Base-by-base conservation (phyloP, 2,888 invertebrate species). In the Campoplex capitator region DNA sequence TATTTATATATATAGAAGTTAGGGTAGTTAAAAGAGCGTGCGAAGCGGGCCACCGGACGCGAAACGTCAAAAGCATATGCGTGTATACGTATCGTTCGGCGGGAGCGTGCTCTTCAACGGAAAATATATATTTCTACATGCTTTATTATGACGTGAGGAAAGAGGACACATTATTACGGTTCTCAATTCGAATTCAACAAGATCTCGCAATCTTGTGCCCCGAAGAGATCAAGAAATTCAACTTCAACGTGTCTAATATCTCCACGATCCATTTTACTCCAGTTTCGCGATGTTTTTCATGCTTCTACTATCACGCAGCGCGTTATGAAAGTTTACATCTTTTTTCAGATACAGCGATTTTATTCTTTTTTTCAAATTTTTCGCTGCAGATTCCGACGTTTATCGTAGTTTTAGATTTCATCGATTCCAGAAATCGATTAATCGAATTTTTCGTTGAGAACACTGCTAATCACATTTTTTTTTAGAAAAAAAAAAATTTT, bases 61-160 rank as follows among this genome's bases (percentile, higher is more conserved):
- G 89, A 93, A 93, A 93, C 90, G 93, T 93, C 93, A 93, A 93
- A 92, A 93, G 90, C 91, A 91, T 92, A 92, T 91, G 92, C 84
- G 89, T 88, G 73, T 71, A 38, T 4, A n/a, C 71, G 67, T 62
- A 16, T 45, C 70, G 83, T 84, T 83, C 83, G 75, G 81, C 88
- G 80, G 82, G 86, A 89, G 54, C 58, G 65, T 78, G 58, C 67
- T 56, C 56, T 35, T 3, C 6, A 32, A 6, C 32, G 13, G 58
- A 42, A 58, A 28, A 75, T 58, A 23, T 58, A 48, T 62, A 11
- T 48, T 9, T 62, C 6, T 18, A 45, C 2, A 11, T 48, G 45
- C 11, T 62, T 16, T 62, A 62, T 62, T 62, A 32, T 16, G 13
- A 32, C 58, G 13, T 13, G 28, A 4, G 13, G 13, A 58, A 28